Evolutionary conservation across 2,797 vertebrate species (phyloP).

Genomic region (Paramormyrops hopkinsi): DNA sequence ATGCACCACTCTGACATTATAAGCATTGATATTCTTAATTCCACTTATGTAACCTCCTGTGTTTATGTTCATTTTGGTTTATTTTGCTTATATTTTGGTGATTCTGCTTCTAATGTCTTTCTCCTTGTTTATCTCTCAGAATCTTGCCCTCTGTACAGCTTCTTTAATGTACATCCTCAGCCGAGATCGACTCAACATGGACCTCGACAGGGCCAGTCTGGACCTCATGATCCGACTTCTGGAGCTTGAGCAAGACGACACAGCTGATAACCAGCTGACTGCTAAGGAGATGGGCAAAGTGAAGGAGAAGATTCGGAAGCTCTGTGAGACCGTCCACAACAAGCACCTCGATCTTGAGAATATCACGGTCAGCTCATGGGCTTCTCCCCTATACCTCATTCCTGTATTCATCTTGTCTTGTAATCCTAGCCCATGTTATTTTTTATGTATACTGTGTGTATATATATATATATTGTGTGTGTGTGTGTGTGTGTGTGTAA

Average conservation of each 20-base stretch:
- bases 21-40: not conserved
- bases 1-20: not conserved
- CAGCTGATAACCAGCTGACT: constrained; percentile 73
- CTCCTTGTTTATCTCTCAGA: constrained; percentile 55
- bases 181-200: constrained; percentile 95
- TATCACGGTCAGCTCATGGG: constrained; percentile 76
- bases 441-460: no score
- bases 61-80: not conserved
- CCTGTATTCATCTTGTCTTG: not conserved
- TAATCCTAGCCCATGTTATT: not conserved
- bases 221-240: constrained; percentile 94
- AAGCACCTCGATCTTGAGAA: constrained; percentile 96
- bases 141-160: constrained; percentile 90
- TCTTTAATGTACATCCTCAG: constrained; percentile 97
- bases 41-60: not conserved
- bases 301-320: constrained; percentile 94
- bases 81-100: not conserved
- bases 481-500: not conserved
- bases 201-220: constrained; percentile 88
- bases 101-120: not conserved
- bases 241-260: constrained; percentile 85
- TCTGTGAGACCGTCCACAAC: constrained; percentile 96
- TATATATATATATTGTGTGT: not conserved
- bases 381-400: not conserved
- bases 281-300: constrained; percentile 93